Evolutionary conservation across 2,797 vertebrate species (phyloP).

Genomic region (Betta splendens): DNA sequence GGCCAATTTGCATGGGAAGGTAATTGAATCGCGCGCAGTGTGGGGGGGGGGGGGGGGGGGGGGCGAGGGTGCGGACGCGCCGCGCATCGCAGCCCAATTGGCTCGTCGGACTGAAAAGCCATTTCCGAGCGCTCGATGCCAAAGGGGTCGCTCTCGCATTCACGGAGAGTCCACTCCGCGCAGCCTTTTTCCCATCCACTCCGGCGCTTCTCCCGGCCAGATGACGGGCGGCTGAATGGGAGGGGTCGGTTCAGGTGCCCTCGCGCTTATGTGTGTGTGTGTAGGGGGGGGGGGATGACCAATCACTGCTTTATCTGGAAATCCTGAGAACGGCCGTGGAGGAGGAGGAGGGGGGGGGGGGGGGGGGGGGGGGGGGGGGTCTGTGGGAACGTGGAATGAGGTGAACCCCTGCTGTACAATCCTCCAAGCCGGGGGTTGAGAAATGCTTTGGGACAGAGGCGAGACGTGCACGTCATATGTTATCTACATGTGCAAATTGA

Average conservation of each 20-base stretch:
- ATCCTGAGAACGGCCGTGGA: conserved; percentile 37
- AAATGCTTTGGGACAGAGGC: conserved; percentile 40
- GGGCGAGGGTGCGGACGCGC: conserved; percentile 52
- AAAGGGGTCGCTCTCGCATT: conserved; percentile 61
- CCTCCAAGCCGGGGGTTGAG: conserved; percentile 17
- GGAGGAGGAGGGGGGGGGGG: background rate
- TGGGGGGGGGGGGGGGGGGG: conserved; percentile 39
- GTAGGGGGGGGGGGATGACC: conserved; percentile 60
- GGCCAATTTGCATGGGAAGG: conserved; percentile 76
- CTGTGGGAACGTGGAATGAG: conserved; percentile 32
- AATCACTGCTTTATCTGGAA: conserved; percentile 56
- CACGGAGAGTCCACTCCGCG: conserved; percentile 56
- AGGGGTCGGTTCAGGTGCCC: conserved; percentile 28
- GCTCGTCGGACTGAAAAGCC: conserved; percentile 71
- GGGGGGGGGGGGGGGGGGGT: background rate
- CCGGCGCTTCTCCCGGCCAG: conserved; percentile 25
- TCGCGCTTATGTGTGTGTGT: conserved; percentile 33
- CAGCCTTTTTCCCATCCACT: conserved; percentile 62
- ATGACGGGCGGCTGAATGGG: conserved; percentile 57
- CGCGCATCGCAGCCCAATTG: conserved; percentile 60
- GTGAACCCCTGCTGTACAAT: conserved; percentile 23
- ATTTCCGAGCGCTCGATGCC: conserved; percentile 60
- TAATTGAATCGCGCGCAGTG: conserved; percentile 78
- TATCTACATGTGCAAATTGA: conserved; percentile 55
- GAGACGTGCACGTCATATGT: conserved; percentile 42